Percentiles rank a stretch among this genome's conserved stretches.
Evolutionary conservation across 2,888 invertebrate genomes (phyloP).

Genomic region (Ptychoptera contaminata): DNA sequence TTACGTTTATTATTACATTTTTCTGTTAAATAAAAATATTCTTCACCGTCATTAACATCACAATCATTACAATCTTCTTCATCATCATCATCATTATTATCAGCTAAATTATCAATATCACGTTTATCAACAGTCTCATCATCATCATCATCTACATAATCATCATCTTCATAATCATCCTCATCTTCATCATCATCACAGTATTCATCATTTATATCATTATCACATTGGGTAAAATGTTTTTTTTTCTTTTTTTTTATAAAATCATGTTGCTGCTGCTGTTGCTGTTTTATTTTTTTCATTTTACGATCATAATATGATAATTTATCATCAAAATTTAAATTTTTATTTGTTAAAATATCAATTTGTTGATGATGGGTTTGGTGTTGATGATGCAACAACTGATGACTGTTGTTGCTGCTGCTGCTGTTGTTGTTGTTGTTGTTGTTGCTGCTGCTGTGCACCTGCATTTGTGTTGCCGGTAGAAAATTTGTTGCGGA

Average conservation of each 20-base stretch:
- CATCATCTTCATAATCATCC: background rate
- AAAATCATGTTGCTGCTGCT: constrained; percentile 1
- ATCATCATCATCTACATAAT: background rate
- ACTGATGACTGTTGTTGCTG: constrained; percentile 1
- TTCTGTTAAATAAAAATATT: constrained; percentile 29
- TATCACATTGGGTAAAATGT: background rate
- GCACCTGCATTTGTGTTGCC: too few relatives aligned
- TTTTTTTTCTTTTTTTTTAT: too few relatives aligned
- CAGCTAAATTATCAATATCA: background rate
- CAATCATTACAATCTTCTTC: too few relatives aligned
- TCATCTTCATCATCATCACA: background rate
- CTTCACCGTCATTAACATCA: constrained; percentile 20
- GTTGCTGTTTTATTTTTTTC: constrained; percentile 10
- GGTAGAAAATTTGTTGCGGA: constrained; percentile 2
- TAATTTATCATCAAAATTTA: constrained; percentile 11
- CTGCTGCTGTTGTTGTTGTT: background rate
- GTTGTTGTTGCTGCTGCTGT: too few relatives aligned
- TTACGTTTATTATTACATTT: constrained; percentile 22
- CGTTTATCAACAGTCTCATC: background rate
- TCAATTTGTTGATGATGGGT: background rate
- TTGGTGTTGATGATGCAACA: too few relatives aligned
- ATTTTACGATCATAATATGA: constrained; percentile 11
- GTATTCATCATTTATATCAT: background rate
- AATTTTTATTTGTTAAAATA: constrained; percentile 7
- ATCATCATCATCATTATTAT: background rate